Evolutionary conservation across 2,113 vertebrate species (phyloP).

Genomic region (Channa maculata): DNA sequence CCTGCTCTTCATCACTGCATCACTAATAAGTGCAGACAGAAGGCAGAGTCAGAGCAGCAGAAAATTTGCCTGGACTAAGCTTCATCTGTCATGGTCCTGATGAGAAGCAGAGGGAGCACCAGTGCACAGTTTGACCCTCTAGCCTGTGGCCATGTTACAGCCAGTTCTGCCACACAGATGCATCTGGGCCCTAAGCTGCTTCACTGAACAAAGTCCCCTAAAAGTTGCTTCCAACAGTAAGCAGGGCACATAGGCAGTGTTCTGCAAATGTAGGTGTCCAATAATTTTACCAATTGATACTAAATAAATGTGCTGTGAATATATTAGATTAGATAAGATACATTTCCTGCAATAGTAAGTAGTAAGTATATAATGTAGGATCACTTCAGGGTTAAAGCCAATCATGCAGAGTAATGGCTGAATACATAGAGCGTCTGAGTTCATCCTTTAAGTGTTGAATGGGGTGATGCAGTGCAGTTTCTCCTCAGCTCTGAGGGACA

Average conservation of each 20-base stretch:
- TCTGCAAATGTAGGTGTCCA: neutral
- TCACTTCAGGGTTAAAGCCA: no score
- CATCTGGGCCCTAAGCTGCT: slow-evolving; percentile 65
- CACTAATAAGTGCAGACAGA: slow-evolving; percentile 75
- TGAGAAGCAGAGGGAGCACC: slow-evolving; percentile 69
- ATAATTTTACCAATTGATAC: neutral
- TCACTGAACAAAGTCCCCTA: slow-evolving; percentile 68
- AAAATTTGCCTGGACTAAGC: slow-evolving; percentile 80
- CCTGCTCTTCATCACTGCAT: slow-evolving; percentile 61
- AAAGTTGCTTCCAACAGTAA: slow-evolving; percentile 55
- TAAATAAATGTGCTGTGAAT: no score
- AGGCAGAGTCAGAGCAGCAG: slow-evolving; percentile 79
- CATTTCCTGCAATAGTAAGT: no score
- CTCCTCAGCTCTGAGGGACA: no score
- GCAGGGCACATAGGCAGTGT: slow-evolving; percentile 1
- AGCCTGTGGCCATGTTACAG: slow-evolving; percentile 44
- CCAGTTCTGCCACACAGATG: slow-evolving; percentile 53
- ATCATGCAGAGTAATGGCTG: no score
- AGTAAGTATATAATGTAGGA: no score
- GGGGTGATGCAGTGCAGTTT: no score
- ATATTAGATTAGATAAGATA: no score
- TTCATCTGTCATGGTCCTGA: slow-evolving; percentile 81
- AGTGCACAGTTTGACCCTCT: slow-evolving; percentile 58
- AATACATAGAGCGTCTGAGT: no score
- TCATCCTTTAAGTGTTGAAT: no score